Conservation (phyloP, 2,113 vertebrate species). For the Oplegnathus fasciatus region DNA sequence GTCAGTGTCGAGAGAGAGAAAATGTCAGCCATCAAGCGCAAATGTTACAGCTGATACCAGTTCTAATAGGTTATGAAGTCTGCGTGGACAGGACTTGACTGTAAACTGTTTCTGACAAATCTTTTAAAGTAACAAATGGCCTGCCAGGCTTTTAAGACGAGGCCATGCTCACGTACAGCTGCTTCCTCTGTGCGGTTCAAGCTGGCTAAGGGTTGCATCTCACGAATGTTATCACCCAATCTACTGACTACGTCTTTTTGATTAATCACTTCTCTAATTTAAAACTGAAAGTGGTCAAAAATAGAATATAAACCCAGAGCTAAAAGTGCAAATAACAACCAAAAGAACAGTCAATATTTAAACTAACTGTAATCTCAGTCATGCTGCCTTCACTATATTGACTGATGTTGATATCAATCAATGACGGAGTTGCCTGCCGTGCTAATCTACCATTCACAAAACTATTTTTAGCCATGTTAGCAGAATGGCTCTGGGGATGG, state of each 20-base stretch:
- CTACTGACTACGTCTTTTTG: background rate
- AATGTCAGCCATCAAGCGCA: conserved; percentile 31
- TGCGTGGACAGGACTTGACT: background rate
- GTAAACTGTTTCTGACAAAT: background rate
- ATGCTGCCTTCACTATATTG: background rate
- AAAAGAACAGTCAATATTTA: background rate
- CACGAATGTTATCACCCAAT: background rate
- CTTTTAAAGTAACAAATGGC: background rate
- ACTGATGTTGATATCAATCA: background rate
- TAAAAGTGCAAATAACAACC: too few relatives aligned
- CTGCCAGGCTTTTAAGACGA: background rate
- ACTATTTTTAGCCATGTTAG: too few relatives aligned
- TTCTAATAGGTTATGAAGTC: background rate
- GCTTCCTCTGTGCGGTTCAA: background rate
- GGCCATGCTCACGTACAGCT: background rate
- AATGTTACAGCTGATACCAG: background rate
- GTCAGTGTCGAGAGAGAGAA: background rate
- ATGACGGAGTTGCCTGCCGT: background rate
- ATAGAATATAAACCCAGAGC: background rate
- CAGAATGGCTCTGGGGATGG: background rate
- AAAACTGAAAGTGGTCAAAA: background rate
- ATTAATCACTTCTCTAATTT: conserved; percentile 2
- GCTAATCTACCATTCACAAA: background rate
- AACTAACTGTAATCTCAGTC: background rate
- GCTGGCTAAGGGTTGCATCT: background rate